Base-by-base conservation (phyloP, 2,888 invertebrate genomes). In the Caenorhabditis drosophilae region DNA sequence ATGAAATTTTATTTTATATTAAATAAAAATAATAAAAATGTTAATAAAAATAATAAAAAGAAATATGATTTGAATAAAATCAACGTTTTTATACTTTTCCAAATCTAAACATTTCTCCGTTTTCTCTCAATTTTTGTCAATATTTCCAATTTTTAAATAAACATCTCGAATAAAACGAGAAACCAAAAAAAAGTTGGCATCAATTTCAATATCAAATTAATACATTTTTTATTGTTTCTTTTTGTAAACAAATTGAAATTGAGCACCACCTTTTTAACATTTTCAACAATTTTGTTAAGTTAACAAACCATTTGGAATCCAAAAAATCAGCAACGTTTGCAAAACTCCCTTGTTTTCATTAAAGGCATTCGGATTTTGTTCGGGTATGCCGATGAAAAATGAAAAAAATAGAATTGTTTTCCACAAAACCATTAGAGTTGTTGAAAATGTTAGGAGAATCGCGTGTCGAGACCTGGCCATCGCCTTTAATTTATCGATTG, bases 351-450 rank as follows among this genome's bases (percentile, higher is more conserved):
- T 53, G 51, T 64, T 64, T 46, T 49, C 51, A 48, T 64, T 64
- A 46, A 55, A 54, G 16, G 49, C 42, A 15, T 46, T 27, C 51
- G n/a, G 1, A 34, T 49, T 44, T n/a, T 51, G 72, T n/a, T 56
- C 60, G 2, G 73, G 75, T 46, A 55, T 67, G 9, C 41, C 45
- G 20, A 79, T 52, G 56, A 74, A 79, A 12, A 79, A 55, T 11
- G 71, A 63, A 54, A 79, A 64, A 62, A 67, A 79, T 42, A 74
- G 54, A 36, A 75, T 41, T 7, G 79, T 79, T 59, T 79, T 79
- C 79, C 79, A 79, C 59, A 76, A 77, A 38, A 76, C 77, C 61
- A 79, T 71, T 2, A 73, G 59, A 27, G 52, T 69, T 3, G 75
- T 66, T n/a, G 76, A 72, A 64, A 79, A 79, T 0, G 74, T 68